Evolutionary conservation across 2,797 vertebrate species (phyloP).

Genomic region (Naso thynnoides): DNA sequence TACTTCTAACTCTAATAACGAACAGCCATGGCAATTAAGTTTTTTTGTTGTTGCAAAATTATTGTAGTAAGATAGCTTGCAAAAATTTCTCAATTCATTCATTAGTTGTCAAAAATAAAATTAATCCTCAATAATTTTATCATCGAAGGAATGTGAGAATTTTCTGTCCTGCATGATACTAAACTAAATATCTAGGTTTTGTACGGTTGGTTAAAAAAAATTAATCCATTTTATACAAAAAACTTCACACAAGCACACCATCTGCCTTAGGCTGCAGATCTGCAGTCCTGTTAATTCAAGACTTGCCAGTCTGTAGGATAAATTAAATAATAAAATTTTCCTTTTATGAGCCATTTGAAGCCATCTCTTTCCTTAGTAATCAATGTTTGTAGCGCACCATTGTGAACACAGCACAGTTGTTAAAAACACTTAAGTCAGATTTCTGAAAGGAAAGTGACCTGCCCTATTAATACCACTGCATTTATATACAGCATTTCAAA

Average conservation of each 20-base stretch:
- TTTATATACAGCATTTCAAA: not conserved
- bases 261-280: conserved; percentile 27
- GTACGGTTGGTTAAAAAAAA: no score
- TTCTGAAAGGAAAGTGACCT: conserved; percentile 1
- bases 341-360: not conserved
- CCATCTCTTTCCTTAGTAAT: not conserved
- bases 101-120: not conserved
- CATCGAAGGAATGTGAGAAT: not conserved
- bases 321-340: not conserved
- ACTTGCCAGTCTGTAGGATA: conserved; percentile 11
- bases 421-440: not conserved
- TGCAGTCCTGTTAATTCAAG: conserved; percentile 9
- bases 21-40: not conserved
- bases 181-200: no score
- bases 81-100: not conserved
- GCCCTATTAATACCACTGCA: not conserved
- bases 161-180: not conserved
- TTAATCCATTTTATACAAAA: no score
- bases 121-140: not conserved
- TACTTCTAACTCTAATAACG: not conserved
- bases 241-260: conserved; percentile 16
- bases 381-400: not conserved
- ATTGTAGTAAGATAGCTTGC: not conserved
- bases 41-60: not conserved
- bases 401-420: not conserved